A percentile compares a stretch with the other conserved stretches of the same genome.
Conservation (phyloP, 2,888 invertebrate species). For the Acheta domesticus region DNA sequence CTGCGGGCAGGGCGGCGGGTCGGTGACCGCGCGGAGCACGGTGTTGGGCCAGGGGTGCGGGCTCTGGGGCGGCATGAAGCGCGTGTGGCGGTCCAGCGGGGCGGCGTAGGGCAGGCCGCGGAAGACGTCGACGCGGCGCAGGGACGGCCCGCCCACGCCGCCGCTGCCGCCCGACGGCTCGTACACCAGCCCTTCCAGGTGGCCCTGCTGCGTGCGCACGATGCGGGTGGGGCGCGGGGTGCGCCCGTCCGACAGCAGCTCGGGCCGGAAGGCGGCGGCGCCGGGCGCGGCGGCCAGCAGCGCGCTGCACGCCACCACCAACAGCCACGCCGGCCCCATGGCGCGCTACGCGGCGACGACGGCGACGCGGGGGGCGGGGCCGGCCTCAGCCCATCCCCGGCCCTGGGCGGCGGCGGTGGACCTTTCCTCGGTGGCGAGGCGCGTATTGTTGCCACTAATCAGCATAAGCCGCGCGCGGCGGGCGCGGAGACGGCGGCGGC, state of each 20-base stretch:
- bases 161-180: slow-evolving; percentile 61
- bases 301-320: background rate
- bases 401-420: background rate
- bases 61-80: slow-evolving; percentile 84
- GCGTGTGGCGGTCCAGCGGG: slow-evolving; percentile 66
- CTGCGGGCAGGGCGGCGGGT: slow-evolving; percentile 68
- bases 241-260: slow-evolving; percentile 22
- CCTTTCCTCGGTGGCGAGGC: background rate
- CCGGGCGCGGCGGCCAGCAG: background rate
- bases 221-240: slow-evolving; percentile 53
- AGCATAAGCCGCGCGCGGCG: background rate
- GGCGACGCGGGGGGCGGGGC: background rate
- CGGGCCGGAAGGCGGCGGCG: background rate
- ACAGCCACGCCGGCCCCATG: background rate
- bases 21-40: slow-evolving; percentile 53
- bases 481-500: background rate
- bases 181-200: slow-evolving; percentile 60
- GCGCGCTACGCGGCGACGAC: background rate
- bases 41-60: slow-evolving; percentile 71
- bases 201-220: slow-evolving; percentile 64
- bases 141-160: slow-evolving; percentile 50
- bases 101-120: slow-evolving; percentile 76
- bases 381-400: background rate
- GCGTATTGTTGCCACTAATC: background rate
- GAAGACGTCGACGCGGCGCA: slow-evolving; percentile 69